Evolutionary conservation across 2,113 vertebrate species (phyloP).

Genomic region (Gorilla gorilla): DNA sequence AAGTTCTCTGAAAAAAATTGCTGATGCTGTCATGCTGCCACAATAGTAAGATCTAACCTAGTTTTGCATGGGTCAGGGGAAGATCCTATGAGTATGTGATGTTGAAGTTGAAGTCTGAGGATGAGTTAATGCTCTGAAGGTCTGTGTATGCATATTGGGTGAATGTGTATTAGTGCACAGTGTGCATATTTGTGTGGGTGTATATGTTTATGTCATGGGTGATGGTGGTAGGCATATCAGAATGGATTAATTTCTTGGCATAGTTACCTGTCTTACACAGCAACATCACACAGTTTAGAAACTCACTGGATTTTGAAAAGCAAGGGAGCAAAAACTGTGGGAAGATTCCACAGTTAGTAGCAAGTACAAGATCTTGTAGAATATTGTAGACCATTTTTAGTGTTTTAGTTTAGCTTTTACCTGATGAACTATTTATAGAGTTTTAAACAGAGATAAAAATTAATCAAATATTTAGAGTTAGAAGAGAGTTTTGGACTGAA

Average conservation of each 20-base stretch:
- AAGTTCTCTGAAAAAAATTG: not conserved
- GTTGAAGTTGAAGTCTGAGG: not conserved
- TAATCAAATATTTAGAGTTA: not conserved
- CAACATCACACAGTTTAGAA: not conserved
- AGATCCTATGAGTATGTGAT: not conserved
- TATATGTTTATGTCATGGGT: not conserved
- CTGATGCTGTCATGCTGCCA: not conserved
- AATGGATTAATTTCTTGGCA: not conserved
- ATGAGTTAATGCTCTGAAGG: not conserved
- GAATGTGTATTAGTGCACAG: not conserved
- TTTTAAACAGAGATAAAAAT: not conserved
- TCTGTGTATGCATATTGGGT: not conserved
- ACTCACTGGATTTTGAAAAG: not conserved
- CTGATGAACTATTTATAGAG: not conserved
- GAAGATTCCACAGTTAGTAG: not conserved
- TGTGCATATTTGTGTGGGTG: not conserved
- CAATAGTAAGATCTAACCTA: not conserved
- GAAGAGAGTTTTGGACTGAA: not conserved
- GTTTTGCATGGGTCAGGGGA: not conserved
- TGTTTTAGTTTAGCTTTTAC: not conserved
- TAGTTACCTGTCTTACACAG: not conserved
- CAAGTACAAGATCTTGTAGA: not conserved
- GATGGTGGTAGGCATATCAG: accelerated
- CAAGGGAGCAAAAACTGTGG: not conserved
- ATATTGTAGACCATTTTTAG: not conserved